These are phyloP conservation scores for Ophion slaviceki DNA, from an alignment of 2,888 invertebrate species.

Conservation along the genomic window DNA sequence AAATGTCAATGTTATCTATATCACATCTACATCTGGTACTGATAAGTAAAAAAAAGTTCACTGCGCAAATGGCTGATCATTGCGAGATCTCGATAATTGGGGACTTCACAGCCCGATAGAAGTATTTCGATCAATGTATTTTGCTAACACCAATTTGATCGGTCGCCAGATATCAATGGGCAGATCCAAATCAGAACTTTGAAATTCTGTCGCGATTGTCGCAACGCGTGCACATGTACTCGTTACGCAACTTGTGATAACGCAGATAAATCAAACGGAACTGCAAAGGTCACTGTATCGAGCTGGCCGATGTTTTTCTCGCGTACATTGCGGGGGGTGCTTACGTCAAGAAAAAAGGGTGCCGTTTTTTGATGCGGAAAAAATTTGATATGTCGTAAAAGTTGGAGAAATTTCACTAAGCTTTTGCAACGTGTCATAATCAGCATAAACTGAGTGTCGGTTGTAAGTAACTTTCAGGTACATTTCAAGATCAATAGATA, in stretches of 20 bases:
- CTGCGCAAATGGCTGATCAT: not conserved
- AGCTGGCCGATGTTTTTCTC: not conserved
- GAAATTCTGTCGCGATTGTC: not conserved
- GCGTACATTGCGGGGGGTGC: not conserved
- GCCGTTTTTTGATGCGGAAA: not conserved
- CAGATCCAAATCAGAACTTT: not conserved
- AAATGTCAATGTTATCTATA: not conserved
- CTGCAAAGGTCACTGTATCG: not conserved
- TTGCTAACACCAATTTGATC: not conserved
- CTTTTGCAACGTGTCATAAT: not conserved
- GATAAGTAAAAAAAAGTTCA: not conserved
- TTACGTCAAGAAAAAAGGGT: not conserved
- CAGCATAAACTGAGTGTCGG: no score
- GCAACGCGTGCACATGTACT: not conserved
- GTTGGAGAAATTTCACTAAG: not conserved
- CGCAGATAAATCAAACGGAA: not conserved
- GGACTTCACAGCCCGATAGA: not conserved
- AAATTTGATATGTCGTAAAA: not conserved
- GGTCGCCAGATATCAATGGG: not conserved
- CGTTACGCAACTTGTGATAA: not conserved
- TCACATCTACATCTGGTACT: no score
- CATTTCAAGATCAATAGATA: no score
- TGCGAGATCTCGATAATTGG: not conserved
- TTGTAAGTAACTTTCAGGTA: no score
- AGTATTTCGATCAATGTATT: not conserved